Evolutionary conservation across 2,888 invertebrate species (phyloP).

Genomic region (Venustoraphidia nigricollis): DNA sequence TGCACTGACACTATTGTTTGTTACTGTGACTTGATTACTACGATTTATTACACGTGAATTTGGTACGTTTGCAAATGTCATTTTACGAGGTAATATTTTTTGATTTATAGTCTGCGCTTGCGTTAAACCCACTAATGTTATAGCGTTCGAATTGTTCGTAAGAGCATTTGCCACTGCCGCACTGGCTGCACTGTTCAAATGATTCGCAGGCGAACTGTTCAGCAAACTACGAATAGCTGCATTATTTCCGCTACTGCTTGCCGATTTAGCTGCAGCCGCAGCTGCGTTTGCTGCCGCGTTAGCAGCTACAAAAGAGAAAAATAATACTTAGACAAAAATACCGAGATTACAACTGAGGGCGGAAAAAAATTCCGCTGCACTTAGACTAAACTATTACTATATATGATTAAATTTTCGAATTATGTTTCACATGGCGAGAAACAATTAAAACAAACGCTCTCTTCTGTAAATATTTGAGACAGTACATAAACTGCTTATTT

Average conservation of each 20-base stretch:
- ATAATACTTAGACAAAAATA: too few relatives aligned
- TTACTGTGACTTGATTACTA: constrained; percentile 27
- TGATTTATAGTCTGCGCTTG: constrained; percentile 23
- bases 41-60: constrained; percentile 27
- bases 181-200: constrained; percentile 37
- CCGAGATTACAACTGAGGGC: too few relatives aligned
- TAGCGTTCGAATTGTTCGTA: constrained; percentile 21
- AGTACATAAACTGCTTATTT: too few relatives aligned
- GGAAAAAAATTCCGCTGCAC: too few relatives aligned
- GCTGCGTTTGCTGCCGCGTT: constrained; percentile 18
- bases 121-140: constrained; percentile 21
- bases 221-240: constrained; percentile 62
- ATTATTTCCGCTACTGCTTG: constrained; percentile 38
- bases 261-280: constrained; percentile 21
- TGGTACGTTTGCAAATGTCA: constrained; percentile 36
- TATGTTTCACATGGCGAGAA: too few relatives aligned
- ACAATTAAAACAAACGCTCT: too few relatives aligned
- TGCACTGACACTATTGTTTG: constrained; percentile 20
- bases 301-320: constrained; percentile 20
- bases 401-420: too few relatives aligned
- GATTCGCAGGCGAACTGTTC: constrained; percentile 60
- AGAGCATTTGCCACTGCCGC: constrained; percentile 33
- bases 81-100: constrained; percentile 35
- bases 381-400: too few relatives aligned
- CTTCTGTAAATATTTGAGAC: too few relatives aligned